Evolutionary conservation across 2,113 vertebrate species (phyloP).

Genomic region (Limanda limanda): DNA sequence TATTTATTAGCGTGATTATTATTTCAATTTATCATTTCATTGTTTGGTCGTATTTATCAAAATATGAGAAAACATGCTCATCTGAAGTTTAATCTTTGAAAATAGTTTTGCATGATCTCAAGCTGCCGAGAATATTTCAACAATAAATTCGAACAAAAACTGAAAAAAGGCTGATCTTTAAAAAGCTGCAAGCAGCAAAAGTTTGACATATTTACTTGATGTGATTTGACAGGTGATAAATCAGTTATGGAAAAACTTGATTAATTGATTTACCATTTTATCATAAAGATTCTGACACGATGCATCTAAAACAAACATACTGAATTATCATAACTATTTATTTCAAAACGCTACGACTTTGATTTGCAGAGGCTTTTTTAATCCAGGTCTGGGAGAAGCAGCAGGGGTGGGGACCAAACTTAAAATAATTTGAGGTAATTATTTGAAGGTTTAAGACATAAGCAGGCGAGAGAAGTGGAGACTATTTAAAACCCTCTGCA

Average conservation of each 20-base stretch:
- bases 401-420: constrained; percentile 46
- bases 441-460: constrained; percentile 58
- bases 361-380: constrained; percentile 53
- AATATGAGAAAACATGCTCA: too few species aligned
- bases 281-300: constrained; percentile 10
- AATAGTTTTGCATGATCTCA: too few species aligned
- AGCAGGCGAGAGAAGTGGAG: constrained; percentile 31
- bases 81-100: too few species aligned
- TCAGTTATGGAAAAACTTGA: neutral
- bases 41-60: too few species aligned
- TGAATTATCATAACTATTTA: constrained; percentile 8
- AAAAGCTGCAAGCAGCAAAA: too few species aligned
- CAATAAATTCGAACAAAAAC: too few species aligned
- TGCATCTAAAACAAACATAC: constrained; percentile 20
- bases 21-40: too few species aligned
- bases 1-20: too few species aligned
- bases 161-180: too few species aligned
- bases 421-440: constrained; percentile 74
- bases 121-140: too few species aligned
- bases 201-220: too few species aligned
- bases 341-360: constrained; percentile 37
- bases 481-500: constrained; percentile 65
- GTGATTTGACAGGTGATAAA: neutral
- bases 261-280: neutral
- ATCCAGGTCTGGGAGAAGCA: constrained; percentile 60